phyloP scores from a whole-genome alignment of 2,113 vertebrate species.

The Stictonetta naevosa region DNA sequence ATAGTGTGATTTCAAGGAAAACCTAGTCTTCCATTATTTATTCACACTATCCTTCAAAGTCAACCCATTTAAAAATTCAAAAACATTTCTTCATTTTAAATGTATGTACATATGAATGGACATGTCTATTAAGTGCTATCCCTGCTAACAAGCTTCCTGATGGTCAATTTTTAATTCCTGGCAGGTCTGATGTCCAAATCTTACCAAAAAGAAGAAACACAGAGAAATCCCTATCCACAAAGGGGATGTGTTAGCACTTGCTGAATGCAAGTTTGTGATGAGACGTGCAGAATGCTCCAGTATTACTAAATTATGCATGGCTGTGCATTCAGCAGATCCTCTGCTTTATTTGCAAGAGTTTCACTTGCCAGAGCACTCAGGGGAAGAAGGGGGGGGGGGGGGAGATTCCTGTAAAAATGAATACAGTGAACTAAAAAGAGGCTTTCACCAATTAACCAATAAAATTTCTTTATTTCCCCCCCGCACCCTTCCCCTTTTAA shows the following conservation, averaged over 20 bases:
- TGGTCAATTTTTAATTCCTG: background rate
- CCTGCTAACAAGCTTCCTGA: background rate
- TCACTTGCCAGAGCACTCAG: slow-evolving; percentile 33
- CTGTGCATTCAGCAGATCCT: slow-evolving; percentile 15
- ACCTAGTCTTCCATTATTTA: slow-evolving; percentile 49
- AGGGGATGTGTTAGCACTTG: slow-evolving; percentile 8
- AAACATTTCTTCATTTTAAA: background rate
- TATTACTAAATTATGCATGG: slow-evolving; percentile 55
- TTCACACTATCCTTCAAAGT: background rate
- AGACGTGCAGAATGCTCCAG: background rate
- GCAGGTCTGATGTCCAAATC: background rate
- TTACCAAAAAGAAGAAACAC: background rate
- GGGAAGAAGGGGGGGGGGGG: background rate
- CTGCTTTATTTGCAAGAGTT: background rate
- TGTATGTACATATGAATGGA: background rate
- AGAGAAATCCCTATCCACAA: background rate
- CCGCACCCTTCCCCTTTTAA: too few species aligned
- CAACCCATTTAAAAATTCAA: background rate
- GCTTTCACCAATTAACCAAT: background rate
- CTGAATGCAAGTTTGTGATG: slow-evolving; percentile 31
- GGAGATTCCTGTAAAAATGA: slow-evolving; percentile 10
- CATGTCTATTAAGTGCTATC: background rate
- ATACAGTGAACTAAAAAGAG: background rate
- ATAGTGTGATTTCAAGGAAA: background rate
- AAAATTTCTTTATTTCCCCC: background rate